Conservation (phyloP, 2,113 vertebrate genomes). For the Oostethus manadensis region DNA sequence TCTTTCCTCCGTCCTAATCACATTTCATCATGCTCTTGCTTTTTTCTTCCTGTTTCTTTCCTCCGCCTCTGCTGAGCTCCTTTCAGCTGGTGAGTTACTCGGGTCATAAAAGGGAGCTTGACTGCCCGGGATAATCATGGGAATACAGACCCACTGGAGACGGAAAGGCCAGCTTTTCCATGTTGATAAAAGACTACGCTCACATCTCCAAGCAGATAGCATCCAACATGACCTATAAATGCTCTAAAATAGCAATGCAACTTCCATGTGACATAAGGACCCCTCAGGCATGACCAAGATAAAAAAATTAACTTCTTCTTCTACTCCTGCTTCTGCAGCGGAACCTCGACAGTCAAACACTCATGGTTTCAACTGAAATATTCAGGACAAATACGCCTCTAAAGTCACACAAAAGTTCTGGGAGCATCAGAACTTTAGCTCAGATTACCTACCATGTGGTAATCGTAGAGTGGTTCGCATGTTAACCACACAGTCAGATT, state of each 20-base stretch:
- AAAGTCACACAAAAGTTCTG: no score
- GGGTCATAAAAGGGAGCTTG: conserved; percentile 43
- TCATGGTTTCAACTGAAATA: background rate
- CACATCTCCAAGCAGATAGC: conserved; percentile 43
- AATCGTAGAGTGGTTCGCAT: no score
- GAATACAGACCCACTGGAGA: conserved; percentile 42
- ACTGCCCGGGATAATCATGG: conserved; percentile 52
- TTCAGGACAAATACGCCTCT: no score
- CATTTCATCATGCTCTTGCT: conserved; percentile 32
- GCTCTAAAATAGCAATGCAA: conserved; percentile 27
- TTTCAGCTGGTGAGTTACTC: conserved; percentile 34
- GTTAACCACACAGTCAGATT: no score
- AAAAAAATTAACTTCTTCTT: background rate
- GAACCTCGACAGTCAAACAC: background rate
- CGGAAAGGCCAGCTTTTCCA: conserved; percentile 54
- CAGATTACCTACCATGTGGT: no score
- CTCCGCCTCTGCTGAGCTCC: conserved; percentile 17
- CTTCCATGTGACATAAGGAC: conserved; percentile 23
- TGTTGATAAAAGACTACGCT: conserved; percentile 49
- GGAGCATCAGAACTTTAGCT: no score
- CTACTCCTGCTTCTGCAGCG: background rate
- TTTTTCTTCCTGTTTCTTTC: conserved; percentile 16
- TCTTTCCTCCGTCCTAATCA: conserved; percentile 24
- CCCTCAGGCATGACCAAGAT: conserved; percentile 1
- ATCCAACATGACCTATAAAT: conserved; percentile 57